These are phyloP conservation scores for Nymphalis urticae DNA, from an alignment of 2,888 invertebrate genomes.

Conservation along the genomic window DNA sequence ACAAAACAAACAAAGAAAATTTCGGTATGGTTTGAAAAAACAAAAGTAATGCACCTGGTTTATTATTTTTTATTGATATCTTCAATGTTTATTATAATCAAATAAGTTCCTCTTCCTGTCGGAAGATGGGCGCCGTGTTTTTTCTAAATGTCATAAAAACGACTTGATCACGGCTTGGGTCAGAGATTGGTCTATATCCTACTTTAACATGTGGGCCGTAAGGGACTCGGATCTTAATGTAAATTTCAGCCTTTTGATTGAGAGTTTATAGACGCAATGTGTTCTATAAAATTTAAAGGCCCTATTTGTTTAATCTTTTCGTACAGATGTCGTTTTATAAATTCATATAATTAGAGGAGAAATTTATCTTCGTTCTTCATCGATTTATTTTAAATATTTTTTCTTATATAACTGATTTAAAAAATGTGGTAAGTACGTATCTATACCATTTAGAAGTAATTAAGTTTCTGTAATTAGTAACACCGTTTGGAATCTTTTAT, in stretches of 20 bases:
- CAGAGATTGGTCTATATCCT: conserved; percentile 32
- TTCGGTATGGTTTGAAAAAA: conserved; percentile 56
- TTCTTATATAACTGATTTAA: background rate
- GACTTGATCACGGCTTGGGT: conserved; percentile 12
- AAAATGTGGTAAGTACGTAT: background rate
- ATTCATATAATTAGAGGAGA: conserved; percentile 2
- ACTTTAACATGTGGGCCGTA: conserved; percentile 30
- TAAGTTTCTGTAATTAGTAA: background rate
- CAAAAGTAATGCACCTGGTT: conserved; percentile 72
- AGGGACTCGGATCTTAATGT: conserved; percentile 31
- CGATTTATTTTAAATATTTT: background rate
- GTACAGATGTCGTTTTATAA: conserved; percentile 65
- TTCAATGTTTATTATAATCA: conserved; percentile 78
- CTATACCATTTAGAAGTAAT: background rate
- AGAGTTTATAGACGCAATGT: conserved; percentile 68
- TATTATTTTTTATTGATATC: conserved; percentile 59
- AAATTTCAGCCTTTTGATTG: conserved; percentile 43
- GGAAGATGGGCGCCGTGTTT: conserved; percentile 73
- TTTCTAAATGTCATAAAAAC: conserved; percentile 56
- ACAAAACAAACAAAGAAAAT: conserved; percentile 66
- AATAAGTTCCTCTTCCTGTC: conserved; percentile 79
- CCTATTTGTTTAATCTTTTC: conserved; percentile 64
- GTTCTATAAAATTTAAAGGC: conserved; percentile 56
- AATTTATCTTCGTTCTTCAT: background rate
- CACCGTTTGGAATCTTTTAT: background rate